A percentile compares a stretch with the other conserved stretches of the same genome.
phyloP scores from a whole-genome alignment of 1,140 invertebrate species.

The Vollenhovia emeryi region DNA sequence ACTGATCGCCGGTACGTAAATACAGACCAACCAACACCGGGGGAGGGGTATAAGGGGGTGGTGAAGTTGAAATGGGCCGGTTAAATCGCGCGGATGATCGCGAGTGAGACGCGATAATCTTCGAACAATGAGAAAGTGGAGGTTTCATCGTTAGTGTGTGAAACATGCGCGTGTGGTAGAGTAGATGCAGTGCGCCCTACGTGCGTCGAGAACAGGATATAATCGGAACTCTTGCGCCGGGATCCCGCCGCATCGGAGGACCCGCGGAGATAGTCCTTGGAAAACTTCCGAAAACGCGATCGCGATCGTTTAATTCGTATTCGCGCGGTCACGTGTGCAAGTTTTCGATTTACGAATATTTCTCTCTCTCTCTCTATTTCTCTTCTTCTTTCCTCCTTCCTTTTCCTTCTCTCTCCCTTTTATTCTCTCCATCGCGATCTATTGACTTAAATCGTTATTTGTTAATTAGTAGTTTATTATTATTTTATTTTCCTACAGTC shows the following conservation, averaged over 20 bases:
- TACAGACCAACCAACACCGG: not conserved
- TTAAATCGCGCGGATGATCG: slow-evolving; percentile 24
- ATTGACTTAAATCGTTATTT: not conserved
- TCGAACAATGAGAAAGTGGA: slow-evolving; percentile 54
- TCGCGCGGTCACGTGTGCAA: not conserved
- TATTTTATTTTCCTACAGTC: not conserved
- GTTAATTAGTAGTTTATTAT: not conserved
- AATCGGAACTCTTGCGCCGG: slow-evolving; percentile 5
- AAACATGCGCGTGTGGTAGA: slow-evolving; percentile 64
- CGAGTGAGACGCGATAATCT: slow-evolving; percentile 51
- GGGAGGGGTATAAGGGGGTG: slow-evolving; percentile 22
- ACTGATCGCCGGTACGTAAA: slow-evolving; percentile 84
- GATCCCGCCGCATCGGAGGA: not conserved
- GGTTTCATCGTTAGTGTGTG: slow-evolving; percentile 63
- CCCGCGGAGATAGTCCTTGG: slow-evolving; percentile 7
- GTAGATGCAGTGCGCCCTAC: slow-evolving; percentile 41
- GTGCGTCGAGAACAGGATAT: slow-evolving; percentile 31
- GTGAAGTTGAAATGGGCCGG: slow-evolving; percentile 35
- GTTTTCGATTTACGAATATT: not conserved
- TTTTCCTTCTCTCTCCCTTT: not conserved
- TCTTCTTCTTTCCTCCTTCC: not conserved
- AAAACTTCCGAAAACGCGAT: not conserved
- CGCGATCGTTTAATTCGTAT: not conserved
- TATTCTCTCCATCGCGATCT: not conserved
- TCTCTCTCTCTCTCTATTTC: not conserved